Evolutionary conservation across 2,888 invertebrate species (phyloP).

Genomic region (Drosophila diplacantha): DNA sequence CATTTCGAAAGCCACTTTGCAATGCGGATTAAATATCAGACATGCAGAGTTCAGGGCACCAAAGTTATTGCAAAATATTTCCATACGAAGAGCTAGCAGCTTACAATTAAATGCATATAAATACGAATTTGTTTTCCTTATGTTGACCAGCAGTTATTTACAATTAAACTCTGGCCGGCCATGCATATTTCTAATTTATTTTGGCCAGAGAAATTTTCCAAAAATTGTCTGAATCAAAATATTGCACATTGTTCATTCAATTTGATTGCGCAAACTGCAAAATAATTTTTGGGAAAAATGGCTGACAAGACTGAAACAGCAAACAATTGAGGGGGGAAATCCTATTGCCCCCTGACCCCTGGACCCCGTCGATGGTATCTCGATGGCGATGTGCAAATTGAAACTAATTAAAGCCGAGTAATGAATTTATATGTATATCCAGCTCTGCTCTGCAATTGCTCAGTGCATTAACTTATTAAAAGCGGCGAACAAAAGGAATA

Average conservation of each 20-base stretch:
- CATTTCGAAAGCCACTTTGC: constrained; percentile 56
- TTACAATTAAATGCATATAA: constrained; percentile 23
- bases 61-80: constrained; percentile 39
- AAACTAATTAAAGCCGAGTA: constrained; percentile 60
- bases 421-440: constrained; percentile 27
- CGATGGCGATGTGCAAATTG: constrained; percentile 43
- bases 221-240: constrained; percentile 44
- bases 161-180: constrained; percentile 19
- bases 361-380: constrained; percentile 30
- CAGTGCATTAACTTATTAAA: constrained; percentile 19
- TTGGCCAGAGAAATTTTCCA: constrained; percentile 40
- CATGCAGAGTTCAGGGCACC: constrained; percentile 29
- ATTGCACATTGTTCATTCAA: constrained; percentile 51
- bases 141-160: constrained; percentile 39
- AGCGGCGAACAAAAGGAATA: constrained; percentile 12
- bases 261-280: constrained; percentile 39
- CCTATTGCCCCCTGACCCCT: constrained; percentile 28
- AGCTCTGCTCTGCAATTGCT: constrained; percentile 15
- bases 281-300: constrained; percentile 20
- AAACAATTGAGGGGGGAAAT: constrained; percentile 15
- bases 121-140: constrained; percentile 22
- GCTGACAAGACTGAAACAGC: not conserved
- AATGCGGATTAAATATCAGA: constrained; percentile 46
- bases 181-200: constrained; percentile 53
- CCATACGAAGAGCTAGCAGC: constrained; percentile 1